Evolutionary conservation across 2,888 invertebrate species (phyloP).

Genomic region (Mythimna pallens): DNA sequence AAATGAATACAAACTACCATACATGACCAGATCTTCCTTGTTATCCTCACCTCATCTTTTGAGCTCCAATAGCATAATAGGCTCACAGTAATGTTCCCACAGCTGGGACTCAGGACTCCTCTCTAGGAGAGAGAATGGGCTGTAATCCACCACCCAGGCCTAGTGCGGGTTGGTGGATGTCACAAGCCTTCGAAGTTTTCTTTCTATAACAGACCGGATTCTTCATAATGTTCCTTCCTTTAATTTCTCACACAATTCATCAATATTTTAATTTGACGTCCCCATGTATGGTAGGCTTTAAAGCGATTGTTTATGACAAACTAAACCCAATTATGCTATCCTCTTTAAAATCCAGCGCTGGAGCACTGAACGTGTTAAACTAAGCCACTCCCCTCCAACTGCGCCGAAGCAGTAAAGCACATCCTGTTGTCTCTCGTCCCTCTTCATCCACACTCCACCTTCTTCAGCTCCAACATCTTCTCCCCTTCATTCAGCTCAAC

Average conservation of each 20-base stretch:
- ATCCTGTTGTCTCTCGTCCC: conserved; percentile 67
- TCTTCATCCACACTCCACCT: conserved; percentile 83
- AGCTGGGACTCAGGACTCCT: too few species aligned
- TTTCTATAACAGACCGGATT: too few species aligned
- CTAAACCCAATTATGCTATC: not conserved
- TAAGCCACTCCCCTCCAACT: conserved; percentile 50
- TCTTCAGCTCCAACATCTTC: conserved; percentile 82
- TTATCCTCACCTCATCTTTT: not conserved
- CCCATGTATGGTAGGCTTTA: conserved; percentile 1
- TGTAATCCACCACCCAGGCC: too few species aligned
- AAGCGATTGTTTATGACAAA: not conserved
- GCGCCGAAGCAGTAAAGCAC: conserved; percentile 74
- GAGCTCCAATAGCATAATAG: too few species aligned
- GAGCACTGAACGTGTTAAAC: conserved; percentile 53
- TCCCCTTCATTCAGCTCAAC: conserved; percentile 74
- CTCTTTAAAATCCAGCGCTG: conserved; percentile 5
- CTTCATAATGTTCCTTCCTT: too few species aligned
- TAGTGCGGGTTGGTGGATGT: too few species aligned
- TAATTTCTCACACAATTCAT: not conserved
- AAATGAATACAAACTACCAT: not conserved
- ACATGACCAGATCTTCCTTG: not conserved
- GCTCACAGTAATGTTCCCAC: too few species aligned
- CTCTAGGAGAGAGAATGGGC: too few species aligned
- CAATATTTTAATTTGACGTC: not conserved
- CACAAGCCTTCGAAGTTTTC: too few species aligned